A percentile compares a stretch with the other conserved stretches of the same genome.
phyloP scores from a whole-genome alignment of 2,888 invertebrate genomes.

The Lordiphosa fenestrarum region DNA sequence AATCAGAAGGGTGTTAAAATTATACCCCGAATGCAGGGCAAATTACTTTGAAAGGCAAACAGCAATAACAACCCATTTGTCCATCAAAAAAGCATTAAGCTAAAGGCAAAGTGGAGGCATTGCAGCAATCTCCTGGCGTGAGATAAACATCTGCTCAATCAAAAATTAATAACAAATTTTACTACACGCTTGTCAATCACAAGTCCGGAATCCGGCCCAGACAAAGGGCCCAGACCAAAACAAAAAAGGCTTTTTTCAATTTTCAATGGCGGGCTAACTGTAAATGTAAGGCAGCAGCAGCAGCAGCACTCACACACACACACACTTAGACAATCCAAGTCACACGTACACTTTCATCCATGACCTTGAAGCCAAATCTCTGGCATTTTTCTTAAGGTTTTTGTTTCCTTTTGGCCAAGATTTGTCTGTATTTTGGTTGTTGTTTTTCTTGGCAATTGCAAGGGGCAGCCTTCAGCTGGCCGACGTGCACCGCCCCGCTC shows the following conservation, averaged over 20 bases:
- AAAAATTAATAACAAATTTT: conserved; percentile 42
- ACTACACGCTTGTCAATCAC: conserved; percentile 68
- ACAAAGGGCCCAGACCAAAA: conserved; percentile 7
- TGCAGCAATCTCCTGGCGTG: conserved; percentile 41
- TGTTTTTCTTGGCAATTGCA: conserved; percentile 38
- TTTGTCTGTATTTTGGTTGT: conserved; percentile 27
- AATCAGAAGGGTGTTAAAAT: conserved; percentile 41
- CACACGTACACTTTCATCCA: conserved; percentile 72
- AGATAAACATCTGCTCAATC: conserved; percentile 57
- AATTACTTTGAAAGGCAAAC: conserved; percentile 7
- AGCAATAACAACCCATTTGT: conserved; percentile 46
- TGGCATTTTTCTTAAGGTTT: conserved; percentile 53
- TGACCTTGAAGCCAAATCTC: conserved; percentile 74
- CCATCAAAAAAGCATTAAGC: conserved; percentile 35
- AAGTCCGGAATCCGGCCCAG: conserved; percentile 15
- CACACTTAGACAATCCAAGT: conserved; percentile 23
- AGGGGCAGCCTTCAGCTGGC: conserved; percentile 11
- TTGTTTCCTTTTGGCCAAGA: conserved; percentile 3
- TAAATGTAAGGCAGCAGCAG: conserved; percentile 26
- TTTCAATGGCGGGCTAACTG: conserved; percentile 32
- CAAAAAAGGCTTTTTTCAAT: conserved; percentile 36
- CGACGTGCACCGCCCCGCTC: conserved; percentile 13
- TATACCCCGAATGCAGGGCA: conserved; percentile 23
- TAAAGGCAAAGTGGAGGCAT: conserved; percentile 12
- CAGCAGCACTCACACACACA: conserved; percentile 25